Percentiles rank a stretch among this genome's conserved stretches.
These are phyloP conservation scores for Diadema setosum DNA, from an alignment of 35 echinoderm and acorn worm species.

Conservation along the genomic window DNA sequence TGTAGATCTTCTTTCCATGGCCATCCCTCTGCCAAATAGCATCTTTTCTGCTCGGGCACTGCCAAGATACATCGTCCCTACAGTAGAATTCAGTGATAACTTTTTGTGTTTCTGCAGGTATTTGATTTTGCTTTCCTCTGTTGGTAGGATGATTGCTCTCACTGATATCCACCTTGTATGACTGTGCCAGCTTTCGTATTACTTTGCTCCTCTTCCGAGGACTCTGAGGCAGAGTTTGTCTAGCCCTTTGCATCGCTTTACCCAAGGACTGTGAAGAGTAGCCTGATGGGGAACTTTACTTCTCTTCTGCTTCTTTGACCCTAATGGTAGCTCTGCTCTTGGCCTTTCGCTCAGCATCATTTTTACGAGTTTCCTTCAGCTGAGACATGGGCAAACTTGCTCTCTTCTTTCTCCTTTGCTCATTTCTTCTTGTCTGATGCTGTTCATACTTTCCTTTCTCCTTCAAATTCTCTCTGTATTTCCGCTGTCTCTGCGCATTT, in stretches of 20 bases:
- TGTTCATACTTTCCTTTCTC: too few species aligned
- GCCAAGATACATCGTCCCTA: conserved; percentile 4
- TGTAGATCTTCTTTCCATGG: not conserved
- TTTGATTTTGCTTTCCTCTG: not conserved
- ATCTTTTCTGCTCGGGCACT: conserved; percentile 9
- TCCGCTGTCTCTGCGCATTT: too few species aligned
- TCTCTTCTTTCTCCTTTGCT: not conserved
- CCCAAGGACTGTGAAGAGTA: not conserved
- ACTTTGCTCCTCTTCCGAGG: conserved; percentile 7
- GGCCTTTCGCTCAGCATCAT: not conserved
- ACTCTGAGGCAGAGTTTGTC: not conserved
- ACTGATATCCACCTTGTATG: not conserved
- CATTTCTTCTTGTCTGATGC: too few species aligned
- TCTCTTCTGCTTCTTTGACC: not conserved
- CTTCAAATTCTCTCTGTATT: too few species aligned
- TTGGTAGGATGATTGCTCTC: not conserved
- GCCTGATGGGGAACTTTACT: not conserved
- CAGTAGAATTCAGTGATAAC: not conserved
- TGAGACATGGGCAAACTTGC: not conserved
- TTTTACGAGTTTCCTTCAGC: not conserved
- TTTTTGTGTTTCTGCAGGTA: not conserved
- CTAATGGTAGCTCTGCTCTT: not conserved
- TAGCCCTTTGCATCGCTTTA: not conserved
- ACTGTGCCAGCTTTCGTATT: not conserved
- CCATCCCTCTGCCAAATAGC: not conserved